Percentiles rank a stretch among this genome's conserved stretches.
Conservation (phyloP, 2,797 vertebrate genomes). For the Chloroceryle inda region DNA sequence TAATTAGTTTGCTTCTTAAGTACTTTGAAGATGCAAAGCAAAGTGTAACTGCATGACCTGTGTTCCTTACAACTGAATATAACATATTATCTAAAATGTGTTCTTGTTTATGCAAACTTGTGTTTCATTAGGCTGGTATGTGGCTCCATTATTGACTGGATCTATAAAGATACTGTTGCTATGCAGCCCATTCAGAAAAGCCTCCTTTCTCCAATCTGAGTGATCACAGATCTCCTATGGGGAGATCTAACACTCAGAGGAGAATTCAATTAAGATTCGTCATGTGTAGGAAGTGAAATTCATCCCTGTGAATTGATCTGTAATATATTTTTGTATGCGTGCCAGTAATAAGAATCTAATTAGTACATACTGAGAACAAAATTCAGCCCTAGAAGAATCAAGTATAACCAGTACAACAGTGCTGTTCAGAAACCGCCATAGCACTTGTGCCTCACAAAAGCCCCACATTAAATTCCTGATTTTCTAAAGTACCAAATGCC, state of each 20-base stretch:
- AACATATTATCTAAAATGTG: not conserved
- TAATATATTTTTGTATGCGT: constrained; percentile 29
- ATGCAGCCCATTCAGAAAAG: constrained; percentile 13
- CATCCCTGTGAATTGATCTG: not conserved
- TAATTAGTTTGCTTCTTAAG: constrained; percentile 54
- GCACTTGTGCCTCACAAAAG: not conserved
- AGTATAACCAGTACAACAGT: not conserved
- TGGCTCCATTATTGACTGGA: not conserved
- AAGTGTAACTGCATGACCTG: not conserved
- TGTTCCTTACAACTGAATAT: not conserved
- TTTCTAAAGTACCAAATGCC: not conserved
- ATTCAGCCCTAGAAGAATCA: constrained; percentile 17
- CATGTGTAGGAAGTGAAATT: not conserved
- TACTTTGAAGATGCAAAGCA: not conserved
- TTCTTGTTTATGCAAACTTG: not conserved
- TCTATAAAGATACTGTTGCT: not conserved
- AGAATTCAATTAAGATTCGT: constrained; percentile 23
- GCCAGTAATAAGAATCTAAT: constrained; percentile 17
- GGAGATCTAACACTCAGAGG: not conserved
- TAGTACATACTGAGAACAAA: not conserved
- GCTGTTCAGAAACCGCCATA: not conserved
- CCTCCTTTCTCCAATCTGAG: not conserved
- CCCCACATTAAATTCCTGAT: not conserved
- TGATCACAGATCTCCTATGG: not conserved
- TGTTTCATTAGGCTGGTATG: not conserved